Percentiles rank a stretch among this genome's conserved stretches.
phyloP scores from a whole-genome alignment of 1,140 invertebrate species.

The Tetranychus cinnabarinus region DNA sequence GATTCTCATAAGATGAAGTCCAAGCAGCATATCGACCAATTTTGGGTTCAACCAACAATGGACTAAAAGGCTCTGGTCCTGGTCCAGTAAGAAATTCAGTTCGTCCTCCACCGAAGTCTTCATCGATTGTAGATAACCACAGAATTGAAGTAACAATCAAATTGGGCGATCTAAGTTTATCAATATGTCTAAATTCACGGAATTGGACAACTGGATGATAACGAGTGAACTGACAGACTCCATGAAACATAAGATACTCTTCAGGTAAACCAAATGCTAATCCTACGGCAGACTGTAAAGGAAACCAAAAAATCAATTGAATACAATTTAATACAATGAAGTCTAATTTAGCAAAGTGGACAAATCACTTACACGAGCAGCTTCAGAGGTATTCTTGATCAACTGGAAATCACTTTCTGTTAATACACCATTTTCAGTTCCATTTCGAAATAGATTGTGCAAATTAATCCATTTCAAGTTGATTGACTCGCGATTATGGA shows the following conservation, averaged over 20 bases:
- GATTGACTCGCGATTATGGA: background rate
- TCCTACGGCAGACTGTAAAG: background rate
- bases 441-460: background rate
- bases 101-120: background rate
- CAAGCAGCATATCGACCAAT: background rate
- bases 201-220: background rate
- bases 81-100: background rate
- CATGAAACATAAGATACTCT: background rate
- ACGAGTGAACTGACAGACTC: background rate
- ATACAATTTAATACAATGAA: no score
- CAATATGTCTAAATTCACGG: background rate
- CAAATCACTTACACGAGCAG: background rate
- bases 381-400: background rate
- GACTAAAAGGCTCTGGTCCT: background rate
- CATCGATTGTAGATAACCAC: background rate
- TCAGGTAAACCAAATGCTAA: background rate
- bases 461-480: conserved; percentile 1
- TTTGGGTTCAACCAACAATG: background rate
- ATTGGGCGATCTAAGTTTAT: background rate
- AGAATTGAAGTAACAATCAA: background rate
- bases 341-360: background rate
- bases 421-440: background rate
- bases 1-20: background rate
- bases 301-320: no score
- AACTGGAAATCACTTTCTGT: background rate